Evolutionary conservation across 2,797 vertebrate genomes (phyloP).

Genomic region (Sebastolobus altivelis): DNA sequence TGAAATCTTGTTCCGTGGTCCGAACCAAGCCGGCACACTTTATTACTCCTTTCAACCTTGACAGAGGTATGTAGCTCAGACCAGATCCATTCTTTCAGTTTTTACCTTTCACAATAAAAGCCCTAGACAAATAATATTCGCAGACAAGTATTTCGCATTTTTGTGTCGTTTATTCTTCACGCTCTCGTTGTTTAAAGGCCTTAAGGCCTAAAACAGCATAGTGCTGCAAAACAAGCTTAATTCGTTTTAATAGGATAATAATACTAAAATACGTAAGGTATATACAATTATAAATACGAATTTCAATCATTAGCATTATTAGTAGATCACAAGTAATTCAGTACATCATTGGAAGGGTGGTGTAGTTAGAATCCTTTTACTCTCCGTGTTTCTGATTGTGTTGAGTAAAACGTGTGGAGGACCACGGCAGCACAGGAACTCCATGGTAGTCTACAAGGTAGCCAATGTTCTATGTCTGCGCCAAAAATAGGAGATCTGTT

Average conservation of each 20-base stretch:
- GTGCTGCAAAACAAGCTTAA: neutral
- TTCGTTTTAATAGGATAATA: neutral
- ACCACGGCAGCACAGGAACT: neutral
- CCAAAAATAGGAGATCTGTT: conserved; percentile 21
- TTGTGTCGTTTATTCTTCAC: no score
- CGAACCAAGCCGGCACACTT: no score
- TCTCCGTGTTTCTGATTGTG: conserved; percentile 9
- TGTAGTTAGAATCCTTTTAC: neutral
- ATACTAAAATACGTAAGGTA: neutral
- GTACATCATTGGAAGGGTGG: neutral
- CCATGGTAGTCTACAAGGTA: neutral
- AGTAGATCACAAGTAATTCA: neutral
- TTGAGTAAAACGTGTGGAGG: neutral
- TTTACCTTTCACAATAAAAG: no score
- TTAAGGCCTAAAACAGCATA: no score
- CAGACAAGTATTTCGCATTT: no score
- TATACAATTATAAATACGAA: neutral
- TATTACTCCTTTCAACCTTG: no score
- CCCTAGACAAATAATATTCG: fast-evolving
- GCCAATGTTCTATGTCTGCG: conserved; percentile 50
- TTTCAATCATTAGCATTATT: neutral
- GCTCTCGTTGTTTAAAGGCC: no score
- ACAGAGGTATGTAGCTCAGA: no score
- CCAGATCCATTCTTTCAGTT: no score
- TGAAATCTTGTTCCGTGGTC: no score